Evolutionary conservation across 2,888 invertebrate genomes (phyloP), one percentile per base, ranked within the genome.

Genomic region (Hypomecis punctinalis): DNA sequence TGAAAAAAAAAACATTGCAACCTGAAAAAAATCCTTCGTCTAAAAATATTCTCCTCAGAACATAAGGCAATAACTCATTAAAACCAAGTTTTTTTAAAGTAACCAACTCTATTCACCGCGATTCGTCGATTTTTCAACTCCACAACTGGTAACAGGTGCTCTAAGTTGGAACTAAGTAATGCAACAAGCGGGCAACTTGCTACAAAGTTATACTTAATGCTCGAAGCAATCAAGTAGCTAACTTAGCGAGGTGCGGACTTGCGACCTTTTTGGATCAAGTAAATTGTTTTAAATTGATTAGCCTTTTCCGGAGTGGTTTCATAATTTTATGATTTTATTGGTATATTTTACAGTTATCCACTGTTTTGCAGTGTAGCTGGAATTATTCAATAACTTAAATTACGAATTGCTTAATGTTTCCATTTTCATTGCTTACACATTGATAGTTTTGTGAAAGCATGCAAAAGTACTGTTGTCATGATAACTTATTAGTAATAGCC

Each of bases 91-190:
- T 23, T 23, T 23, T 23, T n/a, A n/a, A n/a, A 23, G 23, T 23
- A 23, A 23, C 23, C 39, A 23, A 23, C 37, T 40, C 23, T 33
- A 10, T 40, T 23, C 54, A 33, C 23, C 23, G 33, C 13, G 36
- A 43, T 46, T 43, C 36, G 45, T 23, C 43, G 48, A 59, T 59
- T 63, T 64, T 64, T 56, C 45, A 59, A 58, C 52, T 57, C 52
- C 35, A 7, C 43, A 51, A 36, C 49, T 49, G 5, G 49, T 59
- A 64, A 55, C 59, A 55, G 55, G 55, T 56, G 64, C 60, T 55
- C 52, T 52, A 56, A 61, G 56, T 61, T 52, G 37, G 47, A 52
- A 56, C 40, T 52, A 60, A 64, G 60, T 60, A 56, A 61, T 54
- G 56, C 60, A 61, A 60, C 51, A 45, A 59, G 46, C 39, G 46